Percentiles rank a stretch among this genome's conserved stretches.
phyloP scores from a whole-genome alignment of 2,113 vertebrate species.

The Perognathus longimembris region DNA sequence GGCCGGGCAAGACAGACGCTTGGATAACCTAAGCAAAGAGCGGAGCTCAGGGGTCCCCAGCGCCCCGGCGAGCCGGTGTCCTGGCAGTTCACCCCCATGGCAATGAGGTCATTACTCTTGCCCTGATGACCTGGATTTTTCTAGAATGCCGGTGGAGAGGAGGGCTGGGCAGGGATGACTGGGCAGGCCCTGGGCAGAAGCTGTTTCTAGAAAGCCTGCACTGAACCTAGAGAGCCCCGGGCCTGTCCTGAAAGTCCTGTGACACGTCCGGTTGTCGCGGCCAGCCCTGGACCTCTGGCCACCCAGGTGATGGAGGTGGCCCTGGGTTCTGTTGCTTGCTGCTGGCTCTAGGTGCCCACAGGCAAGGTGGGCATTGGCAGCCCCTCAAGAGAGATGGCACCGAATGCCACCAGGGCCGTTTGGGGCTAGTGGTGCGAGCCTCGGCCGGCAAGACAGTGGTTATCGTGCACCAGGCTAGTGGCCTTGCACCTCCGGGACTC shows the following conservation, averaged over 20 bases:
- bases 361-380: fast-evolving
- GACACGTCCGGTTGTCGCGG: fast-evolving
- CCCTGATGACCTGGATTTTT: fast-evolving
- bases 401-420: no score
- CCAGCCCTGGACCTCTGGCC: fast-evolving
- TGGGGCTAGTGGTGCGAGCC: neutral
- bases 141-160: no score
- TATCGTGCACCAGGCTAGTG: no score
- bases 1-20: fast-evolving
- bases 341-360: neutral
- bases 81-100: neutral
- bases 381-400: neutral
- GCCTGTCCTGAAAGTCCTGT: neutral
- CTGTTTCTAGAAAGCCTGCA: neutral
- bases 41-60: no score
- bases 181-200: neutral
- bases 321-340: fast-evolving
- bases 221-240: fast-evolving
- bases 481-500: no score
- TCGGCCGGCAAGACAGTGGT: neutral
- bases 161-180: neutral
- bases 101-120: neutral
- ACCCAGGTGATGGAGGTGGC: fast-evolving
- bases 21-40: neutral
- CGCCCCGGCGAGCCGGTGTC: neutral